phyloP scores from a whole-genome alignment of 2,797 vertebrate genomes.

The Malurus leucopterus region DNA sequence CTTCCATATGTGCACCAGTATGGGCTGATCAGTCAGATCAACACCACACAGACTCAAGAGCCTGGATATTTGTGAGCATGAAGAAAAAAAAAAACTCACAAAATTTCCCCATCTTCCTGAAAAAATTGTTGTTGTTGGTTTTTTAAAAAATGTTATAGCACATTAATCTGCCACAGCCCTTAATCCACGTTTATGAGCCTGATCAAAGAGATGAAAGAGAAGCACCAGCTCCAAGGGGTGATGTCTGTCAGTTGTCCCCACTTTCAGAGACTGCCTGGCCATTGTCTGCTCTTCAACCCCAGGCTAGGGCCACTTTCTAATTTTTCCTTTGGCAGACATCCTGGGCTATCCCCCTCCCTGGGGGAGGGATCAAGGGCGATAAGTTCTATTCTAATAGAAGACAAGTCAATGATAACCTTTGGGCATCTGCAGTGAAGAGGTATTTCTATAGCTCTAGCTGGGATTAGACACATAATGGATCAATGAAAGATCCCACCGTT shows the following conservation, averaged over 20 bases:
- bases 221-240: not conserved
- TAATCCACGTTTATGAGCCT: not conserved
- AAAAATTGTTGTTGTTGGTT: not conserved
- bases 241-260: not conserved
- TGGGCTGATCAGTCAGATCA: constrained; percentile 4
- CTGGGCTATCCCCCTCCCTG: not conserved
- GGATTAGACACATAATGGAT: constrained; percentile 42
- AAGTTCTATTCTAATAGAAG: constrained; percentile 20
- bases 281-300: not conserved
- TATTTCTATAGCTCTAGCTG: constrained; percentile 22
- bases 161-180: not conserved
- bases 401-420: constrained; percentile 37
- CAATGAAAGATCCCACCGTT: not conserved
- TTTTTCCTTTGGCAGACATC: constrained; percentile 26
- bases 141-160: not conserved
- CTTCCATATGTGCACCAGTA: constrained; percentile 57
- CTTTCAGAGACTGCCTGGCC: not conserved
- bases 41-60: not conserved
- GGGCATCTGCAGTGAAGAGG: constrained; percentile 19
- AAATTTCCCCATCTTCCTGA: not conserved
- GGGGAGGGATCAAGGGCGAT: not conserved
- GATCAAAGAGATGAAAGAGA: not conserved
- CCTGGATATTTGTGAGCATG: not conserved
- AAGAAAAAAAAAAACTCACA: not conserved
- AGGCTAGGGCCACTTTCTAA: not conserved